These are phyloP conservation scores for Agriopis leucophaearia DNA, from an alignment of 2,888 invertebrate species.

Conservation along the genomic window DNA sequence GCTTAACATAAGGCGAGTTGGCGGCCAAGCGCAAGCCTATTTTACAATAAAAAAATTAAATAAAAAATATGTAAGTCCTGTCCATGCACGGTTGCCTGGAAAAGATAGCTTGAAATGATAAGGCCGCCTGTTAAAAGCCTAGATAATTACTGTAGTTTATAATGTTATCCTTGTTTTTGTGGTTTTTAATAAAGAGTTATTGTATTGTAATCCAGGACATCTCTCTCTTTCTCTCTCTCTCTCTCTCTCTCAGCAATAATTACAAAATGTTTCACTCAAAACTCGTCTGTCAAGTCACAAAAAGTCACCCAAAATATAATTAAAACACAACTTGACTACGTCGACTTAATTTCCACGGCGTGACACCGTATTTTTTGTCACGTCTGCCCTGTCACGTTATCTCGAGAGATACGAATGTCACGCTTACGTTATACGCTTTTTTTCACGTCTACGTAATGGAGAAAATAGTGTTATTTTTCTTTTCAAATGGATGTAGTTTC, in stretches of 20 bases:
- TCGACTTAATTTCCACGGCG: slow-evolving; percentile 51
- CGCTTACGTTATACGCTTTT: slow-evolving; percentile 39
- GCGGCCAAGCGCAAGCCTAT: too few relatives aligned
- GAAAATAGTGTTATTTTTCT: slow-evolving; percentile 29
- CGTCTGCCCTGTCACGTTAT: slow-evolving; percentile 53
- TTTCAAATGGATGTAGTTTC: slow-evolving; percentile 27
- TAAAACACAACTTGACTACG: slow-evolving; percentile 22
- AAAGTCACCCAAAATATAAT: slow-evolving; percentile 23
- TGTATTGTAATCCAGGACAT: too few relatives aligned
- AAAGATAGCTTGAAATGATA: too few relatives aligned
- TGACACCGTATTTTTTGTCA: slow-evolving; percentile 54
- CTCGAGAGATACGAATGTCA: slow-evolving; percentile 56
- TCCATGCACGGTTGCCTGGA: too few relatives aligned
- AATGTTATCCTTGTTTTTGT: too few relatives aligned
- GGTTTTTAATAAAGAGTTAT: too few relatives aligned
- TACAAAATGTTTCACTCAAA: not conserved
- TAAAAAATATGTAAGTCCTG: too few relatives aligned
- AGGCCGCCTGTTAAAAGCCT: too few relatives aligned
- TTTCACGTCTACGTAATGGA: slow-evolving; percentile 45
- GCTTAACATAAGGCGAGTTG: too few relatives aligned
- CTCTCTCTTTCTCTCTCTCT: too few relatives aligned
- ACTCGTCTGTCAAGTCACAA: not conserved
- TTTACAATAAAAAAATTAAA: too few relatives aligned
- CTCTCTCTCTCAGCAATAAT: not conserved
- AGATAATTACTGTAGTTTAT: too few relatives aligned